Percentiles rank a stretch among this genome's conserved stretches.
phyloP scores from a whole-genome alignment of 2,113 vertebrate genomes.

The Cavia porcellus region DNA sequence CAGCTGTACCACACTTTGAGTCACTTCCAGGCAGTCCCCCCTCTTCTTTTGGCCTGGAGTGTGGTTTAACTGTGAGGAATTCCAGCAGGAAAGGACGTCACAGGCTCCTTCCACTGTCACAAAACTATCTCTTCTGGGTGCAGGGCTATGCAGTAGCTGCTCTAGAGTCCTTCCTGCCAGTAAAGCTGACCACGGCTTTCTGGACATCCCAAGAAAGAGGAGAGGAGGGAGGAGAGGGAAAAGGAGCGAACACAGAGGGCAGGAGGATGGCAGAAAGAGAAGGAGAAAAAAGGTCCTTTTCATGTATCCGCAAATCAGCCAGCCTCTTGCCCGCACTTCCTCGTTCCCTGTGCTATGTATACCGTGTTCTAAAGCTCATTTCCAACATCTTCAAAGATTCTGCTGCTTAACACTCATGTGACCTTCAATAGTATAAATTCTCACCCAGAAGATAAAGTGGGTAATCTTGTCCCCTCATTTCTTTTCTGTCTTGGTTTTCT shows the following conservation, averaged over 20 bases:
- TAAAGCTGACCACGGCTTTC: background rate
- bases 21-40: constrained; percentile 65
- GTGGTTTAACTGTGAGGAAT: constrained; percentile 60
- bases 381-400: background rate
- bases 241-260: rapidly evolving
- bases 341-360: background rate
- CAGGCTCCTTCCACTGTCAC: constrained; percentile 71
- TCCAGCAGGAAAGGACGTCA: constrained; percentile 56
- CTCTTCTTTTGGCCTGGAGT: constrained; percentile 62
- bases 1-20: constrained; percentile 68
- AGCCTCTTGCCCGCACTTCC: background rate
- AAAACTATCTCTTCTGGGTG: constrained; percentile 41
- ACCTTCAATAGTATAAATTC: background rate
- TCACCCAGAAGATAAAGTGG: background rate
- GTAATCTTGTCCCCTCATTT: background rate
- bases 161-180: background rate
- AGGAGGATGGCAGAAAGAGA: too few relatives aligned
- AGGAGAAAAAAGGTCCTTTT: background rate
- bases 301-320: background rate
- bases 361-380: background rate
- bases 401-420: background rate
- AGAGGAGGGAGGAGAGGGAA: background rate
- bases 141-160: background rate
- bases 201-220: background rate
- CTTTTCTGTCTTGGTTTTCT: constrained; percentile 12